These are phyloP conservation scores for Neogobius melanostomus DNA, from an alignment of 2,113 vertebrate genomes.

Conservation along the genomic window DNA sequence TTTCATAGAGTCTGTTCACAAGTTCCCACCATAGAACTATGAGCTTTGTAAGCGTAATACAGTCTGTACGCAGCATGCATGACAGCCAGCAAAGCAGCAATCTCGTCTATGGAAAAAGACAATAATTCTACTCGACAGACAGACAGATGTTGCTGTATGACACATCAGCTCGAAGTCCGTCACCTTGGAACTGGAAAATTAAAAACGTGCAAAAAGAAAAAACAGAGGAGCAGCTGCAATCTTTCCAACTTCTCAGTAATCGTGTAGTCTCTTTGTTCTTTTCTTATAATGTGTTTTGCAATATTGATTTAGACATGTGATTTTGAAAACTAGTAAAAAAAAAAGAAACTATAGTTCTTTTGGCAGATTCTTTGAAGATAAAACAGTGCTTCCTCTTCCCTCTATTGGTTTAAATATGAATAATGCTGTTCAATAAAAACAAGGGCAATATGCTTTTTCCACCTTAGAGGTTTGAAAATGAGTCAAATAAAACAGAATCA, in stretches of 20 bases:
- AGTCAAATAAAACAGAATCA: constrained; percentile 31
- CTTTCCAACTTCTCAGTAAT: constrained; percentile 7
- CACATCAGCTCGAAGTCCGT: constrained; percentile 42
- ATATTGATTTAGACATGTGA: background rate
- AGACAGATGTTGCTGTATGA: constrained; percentile 53
- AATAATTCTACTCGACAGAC: constrained; percentile 60
- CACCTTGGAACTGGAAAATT: constrained; percentile 35
- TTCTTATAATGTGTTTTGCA: background rate
- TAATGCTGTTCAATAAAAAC: constrained; percentile 5
- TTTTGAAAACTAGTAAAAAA: background rate
- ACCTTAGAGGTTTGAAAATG: background rate
- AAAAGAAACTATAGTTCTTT: constrained; percentile 4
- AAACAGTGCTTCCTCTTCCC: background rate
- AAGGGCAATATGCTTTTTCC: background rate
- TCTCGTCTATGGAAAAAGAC: constrained; percentile 63
- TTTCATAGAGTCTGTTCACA: constrained; percentile 54
- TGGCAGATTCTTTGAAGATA: background rate
- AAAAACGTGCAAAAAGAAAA: constrained; percentile 22
- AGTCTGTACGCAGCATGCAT: constrained; percentile 69
- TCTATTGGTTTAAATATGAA: constrained; percentile 5
- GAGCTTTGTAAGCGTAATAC: constrained; percentile 56
- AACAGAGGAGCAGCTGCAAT: constrained; percentile 1
- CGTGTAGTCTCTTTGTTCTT: constrained; percentile 5
- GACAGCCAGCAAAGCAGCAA: constrained; percentile 63
- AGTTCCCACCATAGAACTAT: constrained; percentile 53